Percentiles rank a stretch among this genome's conserved stretches.
These are phyloP conservation scores for Vulpes ferrilata DNA, from an alignment of 2,113 vertebrate species.

Conservation along the genomic window DNA sequence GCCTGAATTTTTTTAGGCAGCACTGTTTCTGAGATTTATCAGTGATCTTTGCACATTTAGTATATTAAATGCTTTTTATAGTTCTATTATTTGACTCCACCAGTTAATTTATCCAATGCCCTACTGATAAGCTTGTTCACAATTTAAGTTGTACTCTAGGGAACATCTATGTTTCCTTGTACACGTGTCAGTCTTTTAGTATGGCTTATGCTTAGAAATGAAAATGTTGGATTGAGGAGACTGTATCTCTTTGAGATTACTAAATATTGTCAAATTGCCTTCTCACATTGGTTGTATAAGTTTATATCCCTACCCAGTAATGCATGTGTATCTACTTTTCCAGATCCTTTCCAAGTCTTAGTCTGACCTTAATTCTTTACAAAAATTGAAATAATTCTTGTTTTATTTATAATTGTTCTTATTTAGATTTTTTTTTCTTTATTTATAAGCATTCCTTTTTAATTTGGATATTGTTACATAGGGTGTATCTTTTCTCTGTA, in stretches of 20 bases:
- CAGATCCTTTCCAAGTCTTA: background rate
- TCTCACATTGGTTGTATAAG: constrained; percentile 1
- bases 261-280: background rate
- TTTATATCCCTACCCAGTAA: background rate
- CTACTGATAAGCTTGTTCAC: background rate
- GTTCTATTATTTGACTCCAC: background rate
- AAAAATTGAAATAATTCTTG: constrained; percentile 18
- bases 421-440: constrained; percentile 37
- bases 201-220: constrained; percentile 3
- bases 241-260: background rate
- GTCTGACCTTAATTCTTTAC: constrained; percentile 33
- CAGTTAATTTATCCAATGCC: background rate
- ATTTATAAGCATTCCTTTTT: background rate
- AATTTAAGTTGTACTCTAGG: background rate
- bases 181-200: background rate
- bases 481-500: background rate
- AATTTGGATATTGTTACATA: background rate
- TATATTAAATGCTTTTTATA: constrained; percentile 35
- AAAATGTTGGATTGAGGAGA: background rate
- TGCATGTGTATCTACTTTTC: background rate
- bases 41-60: background rate
- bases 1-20: background rate
- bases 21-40: constrained; percentile 25
- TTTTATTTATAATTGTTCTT: background rate
- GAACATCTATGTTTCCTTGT: background rate